These are phyloP conservation scores for Temnopleurus reevesii DNA, from an alignment of 53 echinoderm and acorn worm genomes.

Conservation along the genomic window DNA sequence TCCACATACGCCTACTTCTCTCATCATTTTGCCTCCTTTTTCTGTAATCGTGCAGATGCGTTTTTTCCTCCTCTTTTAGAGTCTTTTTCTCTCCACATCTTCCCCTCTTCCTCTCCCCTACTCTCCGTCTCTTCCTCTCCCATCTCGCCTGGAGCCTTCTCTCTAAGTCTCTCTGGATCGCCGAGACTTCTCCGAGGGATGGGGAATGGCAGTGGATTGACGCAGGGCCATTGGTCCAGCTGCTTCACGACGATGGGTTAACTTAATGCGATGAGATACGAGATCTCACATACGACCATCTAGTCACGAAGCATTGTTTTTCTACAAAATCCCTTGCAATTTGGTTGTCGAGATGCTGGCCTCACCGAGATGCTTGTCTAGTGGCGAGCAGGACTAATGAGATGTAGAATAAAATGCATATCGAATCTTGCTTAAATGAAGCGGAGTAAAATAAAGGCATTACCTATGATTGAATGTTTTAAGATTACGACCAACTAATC, in stretches of 20 bases:
- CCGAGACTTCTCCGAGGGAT: neutral
- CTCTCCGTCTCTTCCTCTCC: neutral
- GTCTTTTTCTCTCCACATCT: neutral
- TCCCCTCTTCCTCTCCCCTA: neutral
- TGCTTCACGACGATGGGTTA: slow-evolving; percentile 2
- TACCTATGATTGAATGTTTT: no score
- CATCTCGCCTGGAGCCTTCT: neutral
- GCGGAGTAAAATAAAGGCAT: neutral
- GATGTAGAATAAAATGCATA: neutral
- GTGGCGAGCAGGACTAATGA: neutral
- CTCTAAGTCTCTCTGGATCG: neutral
- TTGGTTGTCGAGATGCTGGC: neutral
- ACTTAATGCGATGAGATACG: neutral
- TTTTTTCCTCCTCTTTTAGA: no score
- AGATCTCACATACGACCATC: neutral
- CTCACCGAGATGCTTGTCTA: neutral
- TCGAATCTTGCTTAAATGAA: neutral
- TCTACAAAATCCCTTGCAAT: neutral
- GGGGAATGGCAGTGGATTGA: neutral
- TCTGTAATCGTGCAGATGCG: no score
- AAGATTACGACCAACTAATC: no score
- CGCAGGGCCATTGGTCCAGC: slow-evolving; percentile 8
- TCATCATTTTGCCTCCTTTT: no score
- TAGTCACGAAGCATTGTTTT: slow-evolving; percentile 25
- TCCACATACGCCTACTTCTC: no score